A percentile compares a stretch with the other conserved stretches of the same genome.
These are phyloP conservation scores for Dryoscopus gambensis DNA, from an alignment of 2,113 vertebrate species.

Conservation along the genomic window DNA sequence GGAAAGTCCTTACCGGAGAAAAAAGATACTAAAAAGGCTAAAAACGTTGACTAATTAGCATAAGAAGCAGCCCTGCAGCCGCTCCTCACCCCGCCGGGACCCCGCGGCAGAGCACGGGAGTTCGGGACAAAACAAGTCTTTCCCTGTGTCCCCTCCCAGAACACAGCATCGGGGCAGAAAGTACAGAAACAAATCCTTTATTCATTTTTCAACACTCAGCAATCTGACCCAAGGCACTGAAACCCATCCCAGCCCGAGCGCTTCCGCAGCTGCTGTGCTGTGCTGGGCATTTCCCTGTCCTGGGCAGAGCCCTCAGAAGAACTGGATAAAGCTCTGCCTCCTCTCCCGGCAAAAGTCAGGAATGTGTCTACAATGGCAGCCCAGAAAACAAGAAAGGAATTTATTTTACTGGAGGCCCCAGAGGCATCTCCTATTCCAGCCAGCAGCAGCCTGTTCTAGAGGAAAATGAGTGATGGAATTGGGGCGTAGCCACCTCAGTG, in stretches of 20 bases:
- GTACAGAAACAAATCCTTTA: background rate
- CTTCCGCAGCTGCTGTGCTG: background rate
- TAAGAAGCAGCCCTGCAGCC: background rate
- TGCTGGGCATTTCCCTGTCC: background rate
- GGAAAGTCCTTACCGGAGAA: background rate
- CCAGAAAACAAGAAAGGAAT: background rate
- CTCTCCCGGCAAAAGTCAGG: background rate
- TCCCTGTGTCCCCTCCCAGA: background rate
- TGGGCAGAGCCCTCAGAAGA: background rate
- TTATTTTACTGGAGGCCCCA: background rate
- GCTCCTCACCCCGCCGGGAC: fast-evolving
- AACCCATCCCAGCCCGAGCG: background rate
- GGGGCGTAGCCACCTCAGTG: fast-evolving
- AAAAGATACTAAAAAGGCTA: background rate
- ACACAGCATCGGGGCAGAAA: fast-evolving
- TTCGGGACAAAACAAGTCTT: fast-evolving
- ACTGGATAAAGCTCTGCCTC: background rate
- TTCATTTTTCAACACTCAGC: background rate
- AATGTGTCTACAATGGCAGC: background rate
- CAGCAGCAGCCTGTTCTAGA: background rate
- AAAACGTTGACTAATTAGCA: background rate
- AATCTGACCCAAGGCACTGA: background rate
- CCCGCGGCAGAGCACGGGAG: fast-evolving
- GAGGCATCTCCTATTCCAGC: background rate
- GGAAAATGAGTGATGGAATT: background rate